Evolutionary conservation across 2,113 vertebrate species (phyloP), one percentile per base, ranked within the genome.

Genomic region (Tichodroma muraria): DNA sequence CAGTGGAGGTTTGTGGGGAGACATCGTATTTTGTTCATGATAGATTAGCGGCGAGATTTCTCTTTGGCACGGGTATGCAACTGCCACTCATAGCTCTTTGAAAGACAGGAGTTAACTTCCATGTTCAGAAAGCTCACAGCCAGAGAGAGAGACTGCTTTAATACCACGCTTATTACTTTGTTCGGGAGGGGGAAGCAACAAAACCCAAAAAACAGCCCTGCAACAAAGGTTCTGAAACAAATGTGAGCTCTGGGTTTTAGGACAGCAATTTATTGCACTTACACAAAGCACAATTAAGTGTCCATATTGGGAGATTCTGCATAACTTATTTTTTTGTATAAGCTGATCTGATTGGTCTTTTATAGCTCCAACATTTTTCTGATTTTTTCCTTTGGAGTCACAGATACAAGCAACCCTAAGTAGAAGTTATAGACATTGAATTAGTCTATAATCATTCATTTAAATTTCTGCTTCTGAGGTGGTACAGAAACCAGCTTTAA

Each of bases 81-180:
- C 85, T 96, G 95, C 91, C 97, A 97, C 75, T 97, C 95, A 93
- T 0, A 27, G 52, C 2, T 10, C 80, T 92, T 92, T 66, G 45
- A 86, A 93, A 96, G 95, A 95, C 87, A 94, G 80, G 82, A 96
- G 93, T 89, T 97, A 94, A 94, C 97, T 97, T 97, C 97, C 93
- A 96, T 97, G 95, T 96, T 38, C 60, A 68, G 60, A 82, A 89
- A 30, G 52, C 91, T 93, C 89, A 61, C 88, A 97, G 88, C 76
- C 68, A 76, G 76, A 45, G 65, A 95, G 76, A 87, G 81, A 85
- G 31, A 28, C 79, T 71, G 69, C 88, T 86, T 88, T 87, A 88
- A 89, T 59, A 15, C 44, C 3, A 6, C 66, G 42, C 92, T 96
- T 94, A 95, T 95, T 96, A 71, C 66, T 45, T 93, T 93, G 23